Evolutionary conservation across 1,140 invertebrate species (phyloP).

Genomic region (Magallana ariakensis): DNA sequence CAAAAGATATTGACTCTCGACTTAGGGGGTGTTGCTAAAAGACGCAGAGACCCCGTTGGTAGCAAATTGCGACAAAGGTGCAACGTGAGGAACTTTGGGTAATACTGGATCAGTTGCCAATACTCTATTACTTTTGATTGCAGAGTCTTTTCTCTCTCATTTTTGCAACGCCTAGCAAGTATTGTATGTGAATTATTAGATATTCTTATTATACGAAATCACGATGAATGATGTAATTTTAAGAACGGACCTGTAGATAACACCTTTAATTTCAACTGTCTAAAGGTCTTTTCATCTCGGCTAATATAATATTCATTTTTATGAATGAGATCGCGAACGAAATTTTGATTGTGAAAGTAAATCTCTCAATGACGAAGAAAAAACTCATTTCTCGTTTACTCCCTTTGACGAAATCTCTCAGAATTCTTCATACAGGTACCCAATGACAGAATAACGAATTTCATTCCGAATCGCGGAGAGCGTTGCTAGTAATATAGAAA

Average conservation of each 20-base stretch:
- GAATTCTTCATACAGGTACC: background rate
- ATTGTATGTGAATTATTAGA: constrained; percentile 32
- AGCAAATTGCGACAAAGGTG: background rate
- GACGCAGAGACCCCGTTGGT: background rate
- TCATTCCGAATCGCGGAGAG: background rate
- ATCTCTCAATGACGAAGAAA: background rate
- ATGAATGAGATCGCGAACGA: constrained; percentile 18
- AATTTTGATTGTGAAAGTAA: constrained; percentile 14
- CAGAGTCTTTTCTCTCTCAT: constrained; percentile 6
- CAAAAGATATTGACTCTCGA: constrained; percentile 36
- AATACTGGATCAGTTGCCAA: constrained; percentile 14
- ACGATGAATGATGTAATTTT: constrained; percentile 32
- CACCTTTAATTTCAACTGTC: constrained; percentile 7
- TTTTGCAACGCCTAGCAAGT: constrained; percentile 32
- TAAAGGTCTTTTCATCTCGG: constrained; percentile 13
- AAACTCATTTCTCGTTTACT: constrained; percentile 36
- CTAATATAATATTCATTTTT: constrained; percentile 34
- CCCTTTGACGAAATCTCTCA: constrained; percentile 1
- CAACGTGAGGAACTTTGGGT: constrained; percentile 9
- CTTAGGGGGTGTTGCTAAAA: constrained; percentile 13
- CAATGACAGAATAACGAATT: background rate
- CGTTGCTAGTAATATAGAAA: background rate
- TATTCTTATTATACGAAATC: constrained; percentile 1
- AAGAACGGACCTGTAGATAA: background rate
- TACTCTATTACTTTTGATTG: constrained; percentile 17